Base-by-base conservation (phyloP, 1,140 invertebrate genomes). In the Solen grandis region DNA sequence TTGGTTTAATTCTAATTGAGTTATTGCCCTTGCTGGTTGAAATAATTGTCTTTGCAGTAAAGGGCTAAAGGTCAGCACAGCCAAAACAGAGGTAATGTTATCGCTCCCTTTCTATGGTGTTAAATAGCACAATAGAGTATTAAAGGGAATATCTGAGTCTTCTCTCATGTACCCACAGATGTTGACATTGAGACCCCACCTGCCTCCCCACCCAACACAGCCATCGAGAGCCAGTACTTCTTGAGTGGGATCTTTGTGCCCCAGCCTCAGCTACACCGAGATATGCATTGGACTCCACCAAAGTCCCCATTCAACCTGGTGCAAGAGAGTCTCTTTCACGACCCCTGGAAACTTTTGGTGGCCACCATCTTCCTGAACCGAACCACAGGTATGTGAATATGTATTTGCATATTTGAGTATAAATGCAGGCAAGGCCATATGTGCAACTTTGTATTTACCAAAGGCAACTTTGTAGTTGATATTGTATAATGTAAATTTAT, bases 291-390 rank as follows among this genome's bases (percentile, higher is more conserved):
- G 94, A 90, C 90, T 16, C 94, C 94, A 36, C 94, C 94, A n/a
- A 91, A 92, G 72, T 94, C 94, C 22, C 94, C 94, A 5, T 94
- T 89, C 82, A 91, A 92, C 81, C 87, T 94, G 10, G 91, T 94
- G 55, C 94, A 94, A 81, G 94, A 94, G 84, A 91, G 91, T 69
- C 86, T 94, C 5, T 94, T 93, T 85, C 92, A 93, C 79, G 93
- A 94, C 86, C 93, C 93, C n/a, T 94, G 94, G 94, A 93, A 94
- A 84, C 84, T 94, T 5, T 87, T 94, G 19, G 88, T 94, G 13
- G 93, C 93, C 4, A 94, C 94, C 14, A 94, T 94, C 69, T 94
- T 94, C 77, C 85, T 93, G 8, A 92, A 94, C 68, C 91, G 90
- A 86, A 93, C 93, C 8, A 89, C 88, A 89, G 93, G 93, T 93